Base-by-base conservation (phyloP, 2,888 invertebrate genomes). In the Deroplatys truncata region DNA sequence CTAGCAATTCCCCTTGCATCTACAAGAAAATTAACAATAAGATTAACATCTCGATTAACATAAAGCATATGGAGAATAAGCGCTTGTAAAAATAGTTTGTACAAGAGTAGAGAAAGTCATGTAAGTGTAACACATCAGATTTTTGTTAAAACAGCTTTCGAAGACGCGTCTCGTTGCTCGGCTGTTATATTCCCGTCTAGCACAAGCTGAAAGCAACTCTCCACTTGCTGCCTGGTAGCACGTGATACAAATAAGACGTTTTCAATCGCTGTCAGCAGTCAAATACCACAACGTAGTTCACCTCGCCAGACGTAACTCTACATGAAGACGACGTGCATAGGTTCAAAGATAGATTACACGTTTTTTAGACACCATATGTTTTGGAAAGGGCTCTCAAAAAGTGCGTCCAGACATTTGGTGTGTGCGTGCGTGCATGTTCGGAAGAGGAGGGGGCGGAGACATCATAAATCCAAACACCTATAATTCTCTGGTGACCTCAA, bases 381-480 rank as follows among this genome's bases (percentile, higher is more conserved):
- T 72, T 72, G 56, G 20, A 72, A 15, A 7, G 25, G 56, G 16
- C 56, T 72, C 56, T 72, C 25, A 72, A 72, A 72, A 72, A 72
- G 56, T 72, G 56, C 56, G 56, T 72, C 56, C 56, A 72, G 56
- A 72, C 56, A 56, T 56, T 56, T 56, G 56, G 56, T 16, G 56
- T 56, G 56, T 72, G 56, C 56, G 56, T 72, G 82, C n/a, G n/a
- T n/a, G n/a, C n/a, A 72, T n/a, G 56, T 49, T 16, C 49, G 31
- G 49, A 25, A 82, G 82, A 28, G 28, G 82, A 29, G 86, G 82
- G 86, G 16, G 82, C 83, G 56, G 56, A 72, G 56, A 72, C 56
- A 72, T 28, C 87, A 87, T 87, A 87, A 87, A 87, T 87, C 82
- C 87, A 83, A 87, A 87, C 87, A 87, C 87, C 87, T 87, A 83